phyloP scores from a whole-genome alignment of 1,140 invertebrate species.

The Neodiprion lecontei region DNA sequence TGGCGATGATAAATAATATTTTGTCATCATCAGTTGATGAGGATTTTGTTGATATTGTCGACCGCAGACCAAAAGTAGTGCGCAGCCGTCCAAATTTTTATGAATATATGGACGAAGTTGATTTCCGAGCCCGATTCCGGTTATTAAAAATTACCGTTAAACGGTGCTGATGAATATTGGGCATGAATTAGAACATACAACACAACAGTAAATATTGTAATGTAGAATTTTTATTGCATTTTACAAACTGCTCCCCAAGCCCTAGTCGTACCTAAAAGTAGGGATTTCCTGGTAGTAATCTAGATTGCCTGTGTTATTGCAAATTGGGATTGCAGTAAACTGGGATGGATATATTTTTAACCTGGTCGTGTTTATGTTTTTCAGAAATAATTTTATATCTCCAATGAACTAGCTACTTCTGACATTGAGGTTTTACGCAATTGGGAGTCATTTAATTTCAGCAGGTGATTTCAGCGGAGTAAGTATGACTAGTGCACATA shows the following conservation, averaged over 20 bases:
- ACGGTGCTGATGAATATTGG: conserved; percentile 5
- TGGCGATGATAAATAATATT: no score
- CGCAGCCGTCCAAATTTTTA: neutral
- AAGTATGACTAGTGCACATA: conserved; percentile 24
- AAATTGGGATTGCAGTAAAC: no score
- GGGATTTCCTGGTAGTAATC: no score
- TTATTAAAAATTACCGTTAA: conserved; percentile 13
- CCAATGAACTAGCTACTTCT: conserved; percentile 14
- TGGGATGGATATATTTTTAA: conserved; percentile 10
- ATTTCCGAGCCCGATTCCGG: conserved; percentile 11
- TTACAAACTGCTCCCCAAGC: no score
- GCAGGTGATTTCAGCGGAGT: conserved; percentile 21
- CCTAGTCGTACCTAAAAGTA: no score
- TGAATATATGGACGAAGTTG: conserved; percentile 9
- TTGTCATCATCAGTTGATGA: no score
- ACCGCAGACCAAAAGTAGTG: conserved; percentile 1
- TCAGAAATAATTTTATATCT: conserved; percentile 14
- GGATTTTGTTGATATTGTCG: no score
- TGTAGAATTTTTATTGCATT: no score
- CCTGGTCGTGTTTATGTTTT: conserved; percentile 12
- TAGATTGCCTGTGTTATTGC: no score
- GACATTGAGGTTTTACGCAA: conserved; percentile 18
- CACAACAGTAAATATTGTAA: neutral
- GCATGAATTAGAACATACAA: conserved; percentile 8
- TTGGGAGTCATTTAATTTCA: conserved; percentile 21